Evolutionary conservation across 2,797 vertebrate species (phyloP), one percentile per base, ranked within the genome.

Genomic region (Clarias fuscus): DNA sequence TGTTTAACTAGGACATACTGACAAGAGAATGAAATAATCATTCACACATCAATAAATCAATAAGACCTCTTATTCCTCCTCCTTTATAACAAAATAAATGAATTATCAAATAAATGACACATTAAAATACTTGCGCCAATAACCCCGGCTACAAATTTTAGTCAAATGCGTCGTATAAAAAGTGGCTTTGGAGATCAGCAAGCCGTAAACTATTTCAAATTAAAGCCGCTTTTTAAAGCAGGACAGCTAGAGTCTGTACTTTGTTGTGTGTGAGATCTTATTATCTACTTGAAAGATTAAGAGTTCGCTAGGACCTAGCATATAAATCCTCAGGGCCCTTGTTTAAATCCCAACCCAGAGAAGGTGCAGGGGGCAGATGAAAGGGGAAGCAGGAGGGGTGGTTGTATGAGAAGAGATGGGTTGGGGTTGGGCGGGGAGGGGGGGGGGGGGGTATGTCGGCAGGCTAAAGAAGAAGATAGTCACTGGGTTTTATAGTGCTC

Each of bases 251-350:
- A 92, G 93, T 92, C 93, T 92, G 92, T 93, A 93, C 91, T 95
- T 95, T 95, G 95, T 95, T 92, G 93, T 82, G 68, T 72, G 87
- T 91, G 88, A 92, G 94, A 95, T 95, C 95, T 96, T 95, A 96
- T 96, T 95, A 96, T 95, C 94, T 94, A 85, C 90, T 91, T 92
- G 87, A 94, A 95, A 95, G 94, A 96, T 96, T 96, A 95, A 96
- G 94, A 95, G 95, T 95, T 94, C 91, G 93, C 90, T 91, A 95
- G 94, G 93, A 95, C 94, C 94, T 92, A 93, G 92, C 93, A 90
- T 92, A 94, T 96, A 96, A 96, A 96, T 96, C 95, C 93, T 95
- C 90, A 87, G 91, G 94, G 92, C 94, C 93, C 93, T 92, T 93
- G 92, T 94, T 94, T 95, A 93, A 94, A 93, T 92, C 93, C 93